Percentiles rank a stretch among this genome's conserved stretches.
Conservation (phyloP, 2,113 vertebrate genomes). For the Pedionomus torquatus region DNA sequence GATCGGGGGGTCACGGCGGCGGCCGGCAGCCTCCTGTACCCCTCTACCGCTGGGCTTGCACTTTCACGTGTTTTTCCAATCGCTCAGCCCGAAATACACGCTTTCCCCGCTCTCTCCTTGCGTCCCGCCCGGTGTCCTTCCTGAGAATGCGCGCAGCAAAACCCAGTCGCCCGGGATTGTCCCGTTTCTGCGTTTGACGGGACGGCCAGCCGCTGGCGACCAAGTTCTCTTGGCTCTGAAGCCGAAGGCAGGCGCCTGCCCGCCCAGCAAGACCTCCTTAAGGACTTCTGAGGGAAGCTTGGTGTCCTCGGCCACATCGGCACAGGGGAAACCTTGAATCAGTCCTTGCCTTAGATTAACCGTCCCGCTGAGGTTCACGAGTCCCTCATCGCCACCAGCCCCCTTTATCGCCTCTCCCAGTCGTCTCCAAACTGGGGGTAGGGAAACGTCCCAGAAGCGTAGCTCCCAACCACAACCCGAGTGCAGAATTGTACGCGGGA, state of each 20-base stretch:
- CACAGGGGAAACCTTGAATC: background rate
- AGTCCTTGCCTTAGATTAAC: background rate
- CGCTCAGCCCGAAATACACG: rapidly evolving
- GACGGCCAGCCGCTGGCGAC: background rate
- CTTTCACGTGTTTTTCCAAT: background rate
- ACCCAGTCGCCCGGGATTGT: rapidly evolving
- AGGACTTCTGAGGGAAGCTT: background rate
- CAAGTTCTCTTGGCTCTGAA: background rate
- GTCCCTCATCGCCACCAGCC: background rate
- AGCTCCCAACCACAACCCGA: background rate
- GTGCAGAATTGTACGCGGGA: rapidly evolving
- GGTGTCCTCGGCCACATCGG: background rate
- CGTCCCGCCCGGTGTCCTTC: background rate
- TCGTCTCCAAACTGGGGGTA: background rate
- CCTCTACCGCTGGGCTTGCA: rapidly evolving
- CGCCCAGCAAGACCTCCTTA: background rate
- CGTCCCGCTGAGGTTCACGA: background rate
- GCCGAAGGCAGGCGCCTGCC: background rate
- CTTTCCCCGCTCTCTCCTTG: background rate
- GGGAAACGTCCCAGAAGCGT: background rate
- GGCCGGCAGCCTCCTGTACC: background rate
- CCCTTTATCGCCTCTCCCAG: background rate
- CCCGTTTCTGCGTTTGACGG: background rate
- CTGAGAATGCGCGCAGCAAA: background rate
- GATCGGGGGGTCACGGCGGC: background rate